Conservation (phyloP, 2,888 invertebrate species). For the Hyles lineata region DNA sequence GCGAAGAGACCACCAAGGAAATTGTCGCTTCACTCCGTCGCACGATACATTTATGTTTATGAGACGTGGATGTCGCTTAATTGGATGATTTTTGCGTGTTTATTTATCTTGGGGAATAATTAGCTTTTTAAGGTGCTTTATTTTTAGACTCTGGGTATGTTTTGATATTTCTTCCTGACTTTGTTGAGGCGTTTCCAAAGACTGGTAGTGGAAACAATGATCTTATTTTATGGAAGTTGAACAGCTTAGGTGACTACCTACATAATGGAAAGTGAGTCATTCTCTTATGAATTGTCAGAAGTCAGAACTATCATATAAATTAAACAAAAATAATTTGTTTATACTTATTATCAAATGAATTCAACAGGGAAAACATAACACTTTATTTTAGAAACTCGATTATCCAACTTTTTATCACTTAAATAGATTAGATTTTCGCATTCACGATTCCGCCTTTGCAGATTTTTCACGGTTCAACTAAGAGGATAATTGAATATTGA, state of each 20-base stretch:
- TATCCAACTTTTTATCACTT: not conserved
- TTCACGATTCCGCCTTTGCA: not conserved
- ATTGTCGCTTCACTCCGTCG: conserved; percentile 71
- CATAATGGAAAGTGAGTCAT: no score
- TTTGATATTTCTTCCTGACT: no score
- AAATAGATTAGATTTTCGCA: not conserved
- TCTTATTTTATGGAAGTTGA: not conserved
- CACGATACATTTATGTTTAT: conserved; percentile 72
- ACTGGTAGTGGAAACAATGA: not conserved
- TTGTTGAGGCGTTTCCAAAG: no score
- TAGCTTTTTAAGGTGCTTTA: conserved; percentile 25
- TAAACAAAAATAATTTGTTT: no score
- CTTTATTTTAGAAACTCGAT: not conserved
- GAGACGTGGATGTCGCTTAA: conserved; percentile 70
- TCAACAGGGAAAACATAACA: not conserved
- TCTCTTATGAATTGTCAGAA: not conserved
- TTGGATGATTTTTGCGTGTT: conserved; percentile 68
- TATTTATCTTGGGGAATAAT: conserved; percentile 37
- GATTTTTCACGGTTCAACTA: conserved; percentile 30
- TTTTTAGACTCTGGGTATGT: no score
- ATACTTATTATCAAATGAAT: not conserved
- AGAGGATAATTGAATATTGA: conserved; percentile 30
- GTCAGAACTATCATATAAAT: no score
- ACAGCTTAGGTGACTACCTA: no score
- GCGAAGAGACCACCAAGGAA: conserved; percentile 77